Evolutionary conservation across 2,888 invertebrate genomes (phyloP).

Genomic region (Notocelia uddmanniana): DNA sequence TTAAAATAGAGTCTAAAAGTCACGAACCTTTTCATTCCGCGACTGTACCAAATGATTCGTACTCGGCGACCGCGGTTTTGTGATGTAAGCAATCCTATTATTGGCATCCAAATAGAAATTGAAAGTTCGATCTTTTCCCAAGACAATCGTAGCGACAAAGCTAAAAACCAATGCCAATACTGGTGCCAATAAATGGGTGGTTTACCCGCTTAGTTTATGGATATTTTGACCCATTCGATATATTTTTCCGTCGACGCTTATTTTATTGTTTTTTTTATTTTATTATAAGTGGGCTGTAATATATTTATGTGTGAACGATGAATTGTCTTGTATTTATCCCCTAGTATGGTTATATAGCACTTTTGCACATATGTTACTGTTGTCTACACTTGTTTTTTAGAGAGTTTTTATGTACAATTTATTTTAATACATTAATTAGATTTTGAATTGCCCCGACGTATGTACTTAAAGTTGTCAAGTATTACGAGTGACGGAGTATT

Average conservation of each 20-base stretch:
- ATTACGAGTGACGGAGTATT: conserved; percentile 34
- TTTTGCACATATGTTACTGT: conserved; percentile 36
- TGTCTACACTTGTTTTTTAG: conserved; percentile 43
- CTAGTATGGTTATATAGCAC: conserved; percentile 24
- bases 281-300: conserved; percentile 7
- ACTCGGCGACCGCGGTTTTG: no score
- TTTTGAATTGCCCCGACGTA: conserved; percentile 30
- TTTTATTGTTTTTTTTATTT: not conserved
- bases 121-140: not conserved
- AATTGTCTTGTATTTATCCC: conserved; percentile 36
- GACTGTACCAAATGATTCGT: no score
- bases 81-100: no score
- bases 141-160: not conserved
- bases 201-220: conserved; percentile 3
- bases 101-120: not conserved
- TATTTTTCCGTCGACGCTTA: not conserved
- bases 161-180: not conserved
- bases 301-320: conserved; percentile 32
- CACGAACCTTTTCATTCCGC: no score
- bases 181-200: not conserved
- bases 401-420: conserved; percentile 39
- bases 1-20: no score
- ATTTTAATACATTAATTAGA: conserved; percentile 11
- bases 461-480: conserved; percentile 39
- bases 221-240: not conserved